These are phyloP conservation scores for Lucinisca nassula DNA, from an alignment of 2,888 invertebrate genomes.

Conservation along the genomic window DNA sequence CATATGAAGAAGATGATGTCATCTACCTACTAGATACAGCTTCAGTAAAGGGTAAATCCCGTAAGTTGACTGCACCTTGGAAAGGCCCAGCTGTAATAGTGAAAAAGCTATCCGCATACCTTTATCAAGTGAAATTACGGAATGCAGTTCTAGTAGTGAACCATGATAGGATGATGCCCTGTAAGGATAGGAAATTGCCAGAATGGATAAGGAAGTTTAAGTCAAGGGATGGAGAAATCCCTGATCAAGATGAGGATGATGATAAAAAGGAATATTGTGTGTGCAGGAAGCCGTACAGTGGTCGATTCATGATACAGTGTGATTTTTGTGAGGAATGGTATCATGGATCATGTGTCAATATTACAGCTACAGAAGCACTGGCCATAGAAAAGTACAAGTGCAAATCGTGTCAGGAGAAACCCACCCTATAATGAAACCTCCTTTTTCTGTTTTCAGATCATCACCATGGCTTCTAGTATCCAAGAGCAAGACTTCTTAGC, in stretches of 20 bases:
- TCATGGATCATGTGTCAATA: conserved; percentile 45
- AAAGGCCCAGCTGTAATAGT: conserved; percentile 46
- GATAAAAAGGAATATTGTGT: conserved; percentile 22
- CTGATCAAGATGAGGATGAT: background rate
- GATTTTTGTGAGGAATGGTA: conserved; percentile 42
- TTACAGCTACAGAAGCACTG: conserved; percentile 28
- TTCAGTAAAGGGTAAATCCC: too few species aligned
- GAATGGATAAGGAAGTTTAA: conserved; percentile 26
- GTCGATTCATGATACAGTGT: conserved; percentile 32
- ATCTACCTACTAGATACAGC: too few species aligned
- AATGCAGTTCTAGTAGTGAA: conserved; percentile 34
- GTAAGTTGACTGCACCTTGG: too few species aligned
- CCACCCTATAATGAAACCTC: too few species aligned
- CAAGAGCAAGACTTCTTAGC: background rate
- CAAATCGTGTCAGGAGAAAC: background rate
- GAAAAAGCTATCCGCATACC: conserved; percentile 30
- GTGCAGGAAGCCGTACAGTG: conserved; percentile 38
- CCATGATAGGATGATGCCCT: conserved; percentile 43
- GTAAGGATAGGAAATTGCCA: conserved; percentile 27
- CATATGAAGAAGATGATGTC: too few species aligned
- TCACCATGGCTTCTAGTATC: background rate
- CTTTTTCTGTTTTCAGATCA: background rate
- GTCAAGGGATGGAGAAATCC: background rate
- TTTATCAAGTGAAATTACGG: conserved; percentile 35
- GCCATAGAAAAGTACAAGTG: conserved; percentile 42